Evolutionary conservation across 2,113 vertebrate species (phyloP).

Genomic region (Sclerurus mexicanus): DNA sequence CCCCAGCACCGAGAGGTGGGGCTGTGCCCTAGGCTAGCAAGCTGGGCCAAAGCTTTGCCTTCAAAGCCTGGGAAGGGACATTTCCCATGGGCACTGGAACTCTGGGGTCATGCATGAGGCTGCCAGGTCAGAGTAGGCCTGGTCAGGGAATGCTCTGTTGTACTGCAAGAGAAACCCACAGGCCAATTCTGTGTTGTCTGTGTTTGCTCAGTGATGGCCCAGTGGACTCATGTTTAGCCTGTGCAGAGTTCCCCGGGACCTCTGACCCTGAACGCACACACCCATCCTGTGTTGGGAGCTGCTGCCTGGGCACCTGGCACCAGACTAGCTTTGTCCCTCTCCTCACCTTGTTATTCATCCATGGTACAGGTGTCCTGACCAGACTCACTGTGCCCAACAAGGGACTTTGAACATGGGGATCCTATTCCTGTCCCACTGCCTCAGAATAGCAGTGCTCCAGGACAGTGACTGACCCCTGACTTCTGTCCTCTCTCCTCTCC

Average conservation of each 20-base stretch:
- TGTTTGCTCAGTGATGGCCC: neutral
- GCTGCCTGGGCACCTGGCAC: neutral
- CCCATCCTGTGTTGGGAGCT: neutral
- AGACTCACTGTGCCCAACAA: accelerated
- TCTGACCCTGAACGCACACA: neutral
- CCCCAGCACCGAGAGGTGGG: neutral
- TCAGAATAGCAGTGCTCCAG: neutral
- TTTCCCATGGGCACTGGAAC: neutral
- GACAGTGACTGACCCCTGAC: neutral
- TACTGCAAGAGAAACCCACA: neutral
- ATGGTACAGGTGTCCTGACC: neutral
- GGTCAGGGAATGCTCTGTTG: neutral
- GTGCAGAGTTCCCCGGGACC: neutral
- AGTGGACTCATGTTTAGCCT: neutral
- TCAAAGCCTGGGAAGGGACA: neutral
- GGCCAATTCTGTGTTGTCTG: neutral
- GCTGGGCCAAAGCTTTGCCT: neutral
- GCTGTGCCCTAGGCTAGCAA: neutral
- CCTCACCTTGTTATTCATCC: neutral
- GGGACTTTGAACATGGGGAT: no score
- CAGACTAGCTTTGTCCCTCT: neutral
- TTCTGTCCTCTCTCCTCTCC: neutral
- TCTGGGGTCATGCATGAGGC: neutral
- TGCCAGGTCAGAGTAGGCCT: neutral
- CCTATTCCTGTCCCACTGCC: neutral